Evolutionary conservation across 2,113 vertebrate genomes (phyloP).

Genomic region (Varanus salvator): DNA sequence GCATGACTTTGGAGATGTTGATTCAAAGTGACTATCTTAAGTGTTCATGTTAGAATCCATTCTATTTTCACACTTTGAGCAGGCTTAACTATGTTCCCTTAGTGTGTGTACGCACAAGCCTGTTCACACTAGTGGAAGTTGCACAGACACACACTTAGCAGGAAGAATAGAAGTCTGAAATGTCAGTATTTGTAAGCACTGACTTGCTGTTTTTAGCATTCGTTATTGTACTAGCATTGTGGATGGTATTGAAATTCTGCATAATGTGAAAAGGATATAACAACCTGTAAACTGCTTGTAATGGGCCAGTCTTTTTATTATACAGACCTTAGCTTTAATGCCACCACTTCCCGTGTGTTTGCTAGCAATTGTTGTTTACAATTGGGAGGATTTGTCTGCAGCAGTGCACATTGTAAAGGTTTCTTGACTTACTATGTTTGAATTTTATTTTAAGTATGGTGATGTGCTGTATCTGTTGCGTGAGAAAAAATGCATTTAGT

Average conservation of each 20-base stretch:
- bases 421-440: conserved; percentile 63
- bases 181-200: conserved; percentile 63
- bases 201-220: conserved; percentile 71
- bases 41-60: conserved; percentile 71
- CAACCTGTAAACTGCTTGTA: conserved; percentile 78
- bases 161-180: conserved; percentile 64
- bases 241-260: conserved; percentile 79
- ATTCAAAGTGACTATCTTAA: conserved; percentile 68
- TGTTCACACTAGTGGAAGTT: conserved; percentile 43
- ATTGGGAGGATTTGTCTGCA: conserved; percentile 66
- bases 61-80: conserved; percentile 66
- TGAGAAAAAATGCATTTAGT: conserved; percentile 59
- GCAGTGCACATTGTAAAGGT: conserved; percentile 66
- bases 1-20: conserved; percentile 71
- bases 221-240: conserved; percentile 74
- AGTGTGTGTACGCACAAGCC: conserved; percentile 10
- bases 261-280: conserved; percentile 81
- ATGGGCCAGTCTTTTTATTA: conserved; percentile 77
- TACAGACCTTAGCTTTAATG: conserved; percentile 80
- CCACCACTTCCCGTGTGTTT: conserved; percentile 74
- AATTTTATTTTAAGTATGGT: conserved; percentile 63
- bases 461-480: conserved; percentile 63
- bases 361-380: conserved; percentile 73
- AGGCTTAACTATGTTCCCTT: conserved; percentile 65
- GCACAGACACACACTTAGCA: conserved; percentile 22